Evolutionary conservation across 2,113 vertebrate species (phyloP).

Genomic region (Panthera tigris): DNA sequence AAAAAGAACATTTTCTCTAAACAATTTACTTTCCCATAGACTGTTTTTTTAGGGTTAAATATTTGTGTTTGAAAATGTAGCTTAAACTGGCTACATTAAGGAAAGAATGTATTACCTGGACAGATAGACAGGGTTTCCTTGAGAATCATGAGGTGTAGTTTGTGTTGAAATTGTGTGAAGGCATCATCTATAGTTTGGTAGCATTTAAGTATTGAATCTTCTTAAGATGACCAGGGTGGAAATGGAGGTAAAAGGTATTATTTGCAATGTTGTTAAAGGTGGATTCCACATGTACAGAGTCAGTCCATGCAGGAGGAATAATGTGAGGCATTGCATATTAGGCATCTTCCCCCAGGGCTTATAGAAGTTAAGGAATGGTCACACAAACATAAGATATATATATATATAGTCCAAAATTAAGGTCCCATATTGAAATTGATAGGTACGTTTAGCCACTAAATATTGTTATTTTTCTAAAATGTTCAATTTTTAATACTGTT

Average conservation of each 20-base stretch:
- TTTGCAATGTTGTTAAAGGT: constrained; percentile 27
- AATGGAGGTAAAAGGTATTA: not conserved
- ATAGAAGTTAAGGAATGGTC: not conserved
- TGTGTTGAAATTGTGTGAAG: constrained; percentile 18
- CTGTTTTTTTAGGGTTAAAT: not conserved
- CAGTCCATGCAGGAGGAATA: not conserved
- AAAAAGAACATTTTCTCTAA: not conserved
- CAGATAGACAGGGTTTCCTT: not conserved
- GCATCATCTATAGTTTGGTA: not conserved
- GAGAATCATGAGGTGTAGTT: not conserved
- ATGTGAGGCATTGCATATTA: not conserved
- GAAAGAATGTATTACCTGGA: not conserved
- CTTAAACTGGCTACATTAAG: not conserved
- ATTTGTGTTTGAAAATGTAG: not conserved
- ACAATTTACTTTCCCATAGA: not conserved
- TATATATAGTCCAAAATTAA: not conserved
- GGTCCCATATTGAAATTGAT: not conserved
- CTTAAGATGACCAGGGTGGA: not conserved
- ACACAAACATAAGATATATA: not conserved
- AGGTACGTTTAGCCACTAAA: not conserved
- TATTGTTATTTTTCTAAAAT: not conserved
- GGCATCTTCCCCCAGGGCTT: not conserved
- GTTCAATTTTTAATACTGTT: not conserved
- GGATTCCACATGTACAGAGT: constrained; percentile 27
- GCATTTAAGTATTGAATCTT: constrained; percentile 46